phyloP scores from a whole-genome alignment of 2,797 vertebrate species.

The Podarcis lilfordi region DNA sequence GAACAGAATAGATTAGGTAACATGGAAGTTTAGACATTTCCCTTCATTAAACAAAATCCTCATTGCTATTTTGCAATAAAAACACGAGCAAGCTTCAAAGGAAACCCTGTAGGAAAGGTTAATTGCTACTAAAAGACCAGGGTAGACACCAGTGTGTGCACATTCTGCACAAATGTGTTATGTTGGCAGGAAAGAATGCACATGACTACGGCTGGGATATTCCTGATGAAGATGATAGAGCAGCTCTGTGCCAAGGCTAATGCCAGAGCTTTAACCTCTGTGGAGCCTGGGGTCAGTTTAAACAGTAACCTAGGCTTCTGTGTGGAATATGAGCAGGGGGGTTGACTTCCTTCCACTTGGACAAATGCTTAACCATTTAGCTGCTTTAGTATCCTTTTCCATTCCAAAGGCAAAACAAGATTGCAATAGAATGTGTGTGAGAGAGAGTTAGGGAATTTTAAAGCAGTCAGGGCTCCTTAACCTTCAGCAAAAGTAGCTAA shows the following conservation, averaged over 20 bases:
- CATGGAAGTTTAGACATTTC: constrained; percentile 83
- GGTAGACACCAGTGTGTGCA: constrained; percentile 82
- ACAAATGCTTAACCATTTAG: constrained; percentile 30
- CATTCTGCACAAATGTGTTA: constrained; percentile 78
- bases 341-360: constrained; percentile 61
- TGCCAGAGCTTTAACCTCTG: constrained; percentile 31
- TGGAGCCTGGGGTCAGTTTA: constrained; percentile 48
- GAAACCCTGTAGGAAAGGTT: constrained; percentile 84
- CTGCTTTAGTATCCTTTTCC: constrained; percentile 49
- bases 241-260: constrained; percentile 56
- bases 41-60: constrained; percentile 78
- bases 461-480: constrained; percentile 9
- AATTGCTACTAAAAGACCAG: constrained; percentile 87
- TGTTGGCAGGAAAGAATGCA: constrained; percentile 81
- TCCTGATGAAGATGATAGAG: constrained; percentile 26
- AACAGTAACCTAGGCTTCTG: constrained; percentile 37
- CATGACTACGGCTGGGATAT: constrained; percentile 70
- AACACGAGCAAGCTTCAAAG: constrained; percentile 84
- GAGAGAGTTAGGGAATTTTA: constrained; percentile 47
- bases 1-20: constrained; percentile 75
- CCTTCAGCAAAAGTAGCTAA: background rate
- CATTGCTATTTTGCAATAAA: constrained; percentile 79
- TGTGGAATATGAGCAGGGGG: constrained; percentile 37
- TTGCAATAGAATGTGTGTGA: background rate
- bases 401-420: constrained; percentile 64